Base-by-base conservation (phyloP, 2,888 invertebrate genomes). In the Ormia ochracea region DNA sequence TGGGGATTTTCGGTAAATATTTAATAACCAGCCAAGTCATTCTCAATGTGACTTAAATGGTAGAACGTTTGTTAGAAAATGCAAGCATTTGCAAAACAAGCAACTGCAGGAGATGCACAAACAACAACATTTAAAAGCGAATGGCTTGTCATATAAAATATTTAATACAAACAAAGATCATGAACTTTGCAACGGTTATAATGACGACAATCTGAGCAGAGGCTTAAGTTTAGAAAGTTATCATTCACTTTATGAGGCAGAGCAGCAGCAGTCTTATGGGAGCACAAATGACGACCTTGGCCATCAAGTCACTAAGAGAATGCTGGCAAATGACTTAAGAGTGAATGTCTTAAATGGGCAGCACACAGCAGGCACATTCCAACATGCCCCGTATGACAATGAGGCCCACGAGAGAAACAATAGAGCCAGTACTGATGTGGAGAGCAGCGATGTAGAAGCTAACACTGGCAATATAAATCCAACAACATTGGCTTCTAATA, bases 81-180 rank as follows among this genome's bases (percentile, higher is more conserved):
- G 80, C 54, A 80, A 68, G 73, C 72, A 80, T 80, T 76, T 80
- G 28, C 72, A 63, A 73, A 73, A 76, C 63, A 61, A 70, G 50
- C 72, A 48, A 6, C 48, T 28, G 43, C 70, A 66, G n/a, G 59
- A 72, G 28, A 65, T 66, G 3, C 3, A 31, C 21, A 26, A 36
- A 2, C 17, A 58, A 19, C 33, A 48, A 14, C 33, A 58, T 26
- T n/a, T 17, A 0, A 21, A 41, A 31, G 31, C 14, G 21, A 72
- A 72, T 48, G 28, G 36, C n/a, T 48, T 23, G 5, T 17, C n/a
- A 10, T n/a, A 48, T 21, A 59, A 56, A 38, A 17, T 31, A 6
- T 52, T 50, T 1, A 26, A 26, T 28, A 21, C 19, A 9, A 70
- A 50, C 12, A 12, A 59, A 12, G 59, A 50, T 50, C 41, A 31